Percentiles rank a stretch among this genome's conserved stretches.
Conservation (phyloP, 1,140 invertebrate genomes). For the Tachypleus tridentatus region DNA sequence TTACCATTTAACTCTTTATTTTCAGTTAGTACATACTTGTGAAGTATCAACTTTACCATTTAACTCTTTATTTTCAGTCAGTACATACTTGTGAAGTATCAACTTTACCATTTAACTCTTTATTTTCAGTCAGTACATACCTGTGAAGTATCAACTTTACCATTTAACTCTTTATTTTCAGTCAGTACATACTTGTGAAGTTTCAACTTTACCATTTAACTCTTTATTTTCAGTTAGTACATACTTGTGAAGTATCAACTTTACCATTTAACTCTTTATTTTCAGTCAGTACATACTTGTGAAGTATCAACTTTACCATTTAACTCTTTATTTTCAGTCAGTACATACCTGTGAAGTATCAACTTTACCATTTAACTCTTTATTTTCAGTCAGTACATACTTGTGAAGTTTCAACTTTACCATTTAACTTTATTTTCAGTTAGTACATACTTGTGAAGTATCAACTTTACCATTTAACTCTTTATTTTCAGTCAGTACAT, state of each 20-base stretch:
- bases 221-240: constrained; percentile 22
- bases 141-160: no score
- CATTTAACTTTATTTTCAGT: constrained; percentile 21
- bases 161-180: constrained; percentile 18
- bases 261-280: constrained; percentile 5
- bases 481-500: constrained; percentile 23
- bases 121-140: constrained; percentile 23
- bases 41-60: no score
- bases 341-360: no score
- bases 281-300: constrained; percentile 19
- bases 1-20: constrained; percentile 5
- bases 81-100: no score
- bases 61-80: constrained; percentile 23
- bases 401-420: no score
- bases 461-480: not conserved
- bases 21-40: constrained; percentile 17
- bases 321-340: constrained; percentile 23
- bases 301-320: no score
- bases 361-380: not conserved
- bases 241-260: no score
- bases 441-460: no score
- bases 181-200: constrained; percentile 11
- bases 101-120: not conserved
- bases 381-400: constrained; percentile 23
- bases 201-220: not conserved